Evolutionary conservation across 2,888 invertebrate genomes (phyloP), one percentile per base, ranked within the genome.

Genomic region (Drosophila tanythrix): DNA sequence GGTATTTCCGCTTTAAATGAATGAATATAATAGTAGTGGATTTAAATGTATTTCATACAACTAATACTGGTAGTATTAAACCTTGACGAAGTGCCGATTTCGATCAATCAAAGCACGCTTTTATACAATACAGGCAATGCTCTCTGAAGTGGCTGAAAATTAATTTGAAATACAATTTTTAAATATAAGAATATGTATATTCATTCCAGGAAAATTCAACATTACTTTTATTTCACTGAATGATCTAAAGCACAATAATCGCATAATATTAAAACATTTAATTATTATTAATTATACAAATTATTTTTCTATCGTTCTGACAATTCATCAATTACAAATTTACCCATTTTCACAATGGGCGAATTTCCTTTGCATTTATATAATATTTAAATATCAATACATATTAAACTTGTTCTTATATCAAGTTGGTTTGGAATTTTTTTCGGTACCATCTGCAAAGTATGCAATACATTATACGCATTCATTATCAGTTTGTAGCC

Each of bases 321-420:
- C 0, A 10, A n/a, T 8, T 6, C 62, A 18, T 56, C 68, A 5
- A n/a, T 62, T 4, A 10, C 51, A 1, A 46, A 25, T 46, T 0
- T 62, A 3, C 60, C 7, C 8, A 46, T 46, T 46, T 8, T 46
- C 15, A 25, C 73, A n/a, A 57, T 29, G 1, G 63, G 57, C 0
- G 77, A 72, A 15, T 2, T 76, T 66, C n/a, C 52, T 61, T 25
- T 68, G 13, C 1, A 46, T 46, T 21, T 7, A 2, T 46, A 7
- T 46, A 21, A 13, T 43, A 40, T 21, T 2, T 21, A 3, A 46
- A 25, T 46, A 25, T 2, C 21, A 46, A 8, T 7, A 2, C 3
- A 21, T 11, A n/a, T 15, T 46, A 15, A 46, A 46, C 7, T 15
- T 7, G 7, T 15, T 46, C 25, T 2, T 46, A 7, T 15, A 15